phyloP scores from a whole-genome alignment of 2,888 invertebrate genomes.

The Trachelus troglodyta region DNA sequence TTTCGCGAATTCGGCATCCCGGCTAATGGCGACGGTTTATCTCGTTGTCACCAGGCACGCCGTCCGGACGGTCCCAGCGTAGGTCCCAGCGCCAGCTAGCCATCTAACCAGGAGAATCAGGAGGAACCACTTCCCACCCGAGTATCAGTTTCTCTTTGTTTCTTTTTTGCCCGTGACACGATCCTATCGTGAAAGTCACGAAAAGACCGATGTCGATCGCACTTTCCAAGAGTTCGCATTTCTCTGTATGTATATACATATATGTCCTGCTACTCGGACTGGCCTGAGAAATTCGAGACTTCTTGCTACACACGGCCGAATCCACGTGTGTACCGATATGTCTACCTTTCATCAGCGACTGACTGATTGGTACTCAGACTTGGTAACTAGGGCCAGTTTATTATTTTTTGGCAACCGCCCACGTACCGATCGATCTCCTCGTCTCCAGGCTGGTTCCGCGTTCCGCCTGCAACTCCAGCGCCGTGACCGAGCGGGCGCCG shows the following conservation, averaged over 20 bases:
- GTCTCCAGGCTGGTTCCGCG: conserved; percentile 24
- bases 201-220: not conserved
- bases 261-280: not conserved
- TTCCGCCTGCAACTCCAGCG: conserved; percentile 13
- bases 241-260: not conserved
- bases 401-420: conserved; percentile 60
- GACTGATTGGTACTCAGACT: not conserved
- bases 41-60: conserved; percentile 49
- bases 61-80: conserved; percentile 8
- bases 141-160: not conserved
- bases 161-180: not conserved
- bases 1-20: conserved; percentile 52
- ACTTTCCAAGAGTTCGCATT: not conserved
- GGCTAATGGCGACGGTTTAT: conserved; percentile 50
- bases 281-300: not conserved
- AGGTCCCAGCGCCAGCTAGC: not conserved
- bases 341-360: not conserved
- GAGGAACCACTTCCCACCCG: not conserved
- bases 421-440: conserved; percentile 47
- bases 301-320: not conserved
- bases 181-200: not conserved
- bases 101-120: not conserved
- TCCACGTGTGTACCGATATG: not conserved
- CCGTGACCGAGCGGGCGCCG: conserved; percentile 25
- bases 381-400: conserved; percentile 37